Evolutionary conservation across 2,888 invertebrate genomes (phyloP).

Genomic region (Pachymerium ferrugineum): DNA sequence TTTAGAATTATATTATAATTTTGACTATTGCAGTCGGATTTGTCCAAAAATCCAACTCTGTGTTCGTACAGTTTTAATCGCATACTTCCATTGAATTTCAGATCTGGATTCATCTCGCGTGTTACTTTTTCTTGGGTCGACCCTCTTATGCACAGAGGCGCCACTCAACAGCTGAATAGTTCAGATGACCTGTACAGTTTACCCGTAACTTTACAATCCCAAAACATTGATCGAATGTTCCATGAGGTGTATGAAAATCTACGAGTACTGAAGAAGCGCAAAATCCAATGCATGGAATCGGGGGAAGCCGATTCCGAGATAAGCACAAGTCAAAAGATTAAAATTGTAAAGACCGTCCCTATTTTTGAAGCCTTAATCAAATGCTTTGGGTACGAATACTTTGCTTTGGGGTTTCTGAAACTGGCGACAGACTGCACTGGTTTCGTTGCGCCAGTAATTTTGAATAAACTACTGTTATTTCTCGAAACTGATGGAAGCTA

Average conservation of each 20-base stretch:
- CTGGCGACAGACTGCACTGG: constrained; percentile 49
- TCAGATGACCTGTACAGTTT: not conserved
- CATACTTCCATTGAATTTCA: not conserved
- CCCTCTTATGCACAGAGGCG: not conserved
- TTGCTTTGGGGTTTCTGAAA: constrained; percentile 45
- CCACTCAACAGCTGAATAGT: not conserved
- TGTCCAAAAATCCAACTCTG: too few relatives aligned
- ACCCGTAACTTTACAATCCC: not conserved
- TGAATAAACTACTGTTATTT: constrained; percentile 49
- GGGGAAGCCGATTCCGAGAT: not conserved
- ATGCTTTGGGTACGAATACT: constrained; percentile 41
- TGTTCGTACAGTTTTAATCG: too few relatives aligned
- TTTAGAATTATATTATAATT: too few relatives aligned
- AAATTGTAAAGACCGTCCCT: too few relatives aligned
- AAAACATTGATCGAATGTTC: not conserved
- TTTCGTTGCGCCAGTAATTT: constrained; percentile 51
- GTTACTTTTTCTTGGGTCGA: constrained; percentile 11
- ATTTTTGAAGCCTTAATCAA: constrained; percentile 35
- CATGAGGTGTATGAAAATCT: not conserved
- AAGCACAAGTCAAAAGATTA: too few relatives aligned
- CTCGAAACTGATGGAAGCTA: constrained; percentile 42
- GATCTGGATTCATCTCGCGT: not conserved
- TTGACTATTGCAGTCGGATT: too few relatives aligned
- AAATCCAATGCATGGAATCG: too few relatives aligned
- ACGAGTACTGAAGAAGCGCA: not conserved